Evolutionary conservation across 2,888 invertebrate species (phyloP), one percentile per base, ranked within the genome.

Genomic region (Acronicta leporina): DNA sequence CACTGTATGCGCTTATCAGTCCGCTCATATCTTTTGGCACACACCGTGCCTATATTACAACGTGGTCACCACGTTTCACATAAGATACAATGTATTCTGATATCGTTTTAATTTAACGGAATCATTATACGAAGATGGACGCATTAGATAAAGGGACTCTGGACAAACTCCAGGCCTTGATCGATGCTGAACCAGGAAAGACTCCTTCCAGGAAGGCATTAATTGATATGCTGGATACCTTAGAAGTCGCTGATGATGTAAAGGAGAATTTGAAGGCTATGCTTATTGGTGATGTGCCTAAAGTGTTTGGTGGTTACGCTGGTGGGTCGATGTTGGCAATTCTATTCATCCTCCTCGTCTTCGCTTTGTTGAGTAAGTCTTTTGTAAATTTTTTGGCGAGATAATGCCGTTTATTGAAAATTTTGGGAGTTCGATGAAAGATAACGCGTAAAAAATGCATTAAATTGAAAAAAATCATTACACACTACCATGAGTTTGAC

Each of bases 161-260:
- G 10, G 70, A 76, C 0, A 84, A 86, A 13, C 67, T 91, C 0
- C 86, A 91, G 3, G 85, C 89, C 1, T 50, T 91, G n/a, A 64
- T 90, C 20, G 79, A 90, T n/a, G 85, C 91, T 57, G 88, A 95
- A 11, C 75, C 77, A 60, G 73, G 75, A 0, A 68, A 85, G 25
- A 68, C 83, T 33, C 96, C 96, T 0, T 92, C 95, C 0, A 81
- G 94, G 1, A 95, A 96, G 25, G 94, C 96, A 42, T 80, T 96
- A 0, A 79, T 96, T 63, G 94, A 95, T 44, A 86, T 96, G 84
- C 86, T 96, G 20, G 95, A 96, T 16, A 84, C 91, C 0, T 92
- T 96, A 76, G 95, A 95, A 2, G 80, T 97, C 2, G 89, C 95
- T 50, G 96, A 96, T 6, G 96, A 96, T 20, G 95, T 96, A 52